phyloP scores from a whole-genome alignment of 2,113 vertebrate species.

The Indicator indicator region DNA sequence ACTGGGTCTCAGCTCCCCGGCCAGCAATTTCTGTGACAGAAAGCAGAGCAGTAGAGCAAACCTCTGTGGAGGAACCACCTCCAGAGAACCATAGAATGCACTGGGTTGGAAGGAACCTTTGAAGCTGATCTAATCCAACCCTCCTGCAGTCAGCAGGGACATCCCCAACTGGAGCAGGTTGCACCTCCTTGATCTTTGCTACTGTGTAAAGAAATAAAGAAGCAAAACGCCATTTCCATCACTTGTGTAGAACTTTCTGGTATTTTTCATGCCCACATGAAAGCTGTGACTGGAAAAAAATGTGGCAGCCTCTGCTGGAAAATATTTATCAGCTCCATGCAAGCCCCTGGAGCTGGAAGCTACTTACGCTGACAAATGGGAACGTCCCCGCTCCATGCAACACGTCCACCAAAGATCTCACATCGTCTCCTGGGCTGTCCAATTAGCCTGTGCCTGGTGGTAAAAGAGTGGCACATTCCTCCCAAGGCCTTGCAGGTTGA shows the following conservation, averaged over 20 bases:
- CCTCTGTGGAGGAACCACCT: background rate
- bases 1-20: background rate
- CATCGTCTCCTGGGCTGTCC: slow-evolving; percentile 31
- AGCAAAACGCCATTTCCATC: background rate
- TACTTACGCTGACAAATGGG: slow-evolving; percentile 61
- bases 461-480: background rate
- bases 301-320: background rate
- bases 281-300: background rate
- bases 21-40: background rate
- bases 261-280: background rate
- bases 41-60: background rate
- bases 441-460: slow-evolving; percentile 58
- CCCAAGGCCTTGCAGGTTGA: background rate
- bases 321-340: background rate
- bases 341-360: fast-evolving
- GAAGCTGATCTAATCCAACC: no score
- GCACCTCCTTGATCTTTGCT: background rate
- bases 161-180: no score
- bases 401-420: fast-evolving
- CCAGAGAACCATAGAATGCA: background rate
- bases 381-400: background rate
- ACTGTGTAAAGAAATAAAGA: background rate
- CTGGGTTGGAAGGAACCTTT: no score
- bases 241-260: background rate
- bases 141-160: no score